Evolutionary conservation across 2,113 vertebrate species (phyloP).

Genomic region (Parus major): DNA sequence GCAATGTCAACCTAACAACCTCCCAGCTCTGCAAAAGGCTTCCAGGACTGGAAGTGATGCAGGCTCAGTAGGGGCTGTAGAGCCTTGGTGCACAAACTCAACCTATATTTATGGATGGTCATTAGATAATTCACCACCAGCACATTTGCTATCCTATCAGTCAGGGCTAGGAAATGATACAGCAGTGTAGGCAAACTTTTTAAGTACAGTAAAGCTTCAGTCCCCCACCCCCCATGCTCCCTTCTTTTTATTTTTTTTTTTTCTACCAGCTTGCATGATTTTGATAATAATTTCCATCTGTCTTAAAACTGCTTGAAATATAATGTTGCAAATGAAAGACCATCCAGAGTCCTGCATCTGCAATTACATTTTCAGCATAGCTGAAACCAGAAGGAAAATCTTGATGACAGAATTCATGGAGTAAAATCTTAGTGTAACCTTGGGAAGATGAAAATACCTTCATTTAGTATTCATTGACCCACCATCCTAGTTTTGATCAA

Average conservation of each 20-base stretch:
- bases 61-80: neutral
- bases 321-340: neutral
- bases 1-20: neutral
- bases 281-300: neutral
- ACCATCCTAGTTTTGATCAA: slow-evolving; percentile 34
- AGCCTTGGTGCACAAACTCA: neutral
- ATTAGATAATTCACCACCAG: neutral
- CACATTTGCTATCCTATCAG: neutral
- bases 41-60: neutral
- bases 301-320: neutral
- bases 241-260: no score
- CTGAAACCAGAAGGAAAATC: neutral
- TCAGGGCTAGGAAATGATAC: neutral
- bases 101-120: neutral
- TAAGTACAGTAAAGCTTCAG: neutral
- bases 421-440: neutral
- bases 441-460: neutral
- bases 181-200: neutral
- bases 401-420: neutral
- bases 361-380: neutral
- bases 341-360: neutral
- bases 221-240: accelerated
- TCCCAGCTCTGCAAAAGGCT: neutral
- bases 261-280: neutral
- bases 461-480: slow-evolving; percentile 34